A percentile compares a stretch with the other conserved stretches of the same genome.
Conservation (phyloP, 2,888 invertebrate genomes). For the Drosophila multiciliata region DNA sequence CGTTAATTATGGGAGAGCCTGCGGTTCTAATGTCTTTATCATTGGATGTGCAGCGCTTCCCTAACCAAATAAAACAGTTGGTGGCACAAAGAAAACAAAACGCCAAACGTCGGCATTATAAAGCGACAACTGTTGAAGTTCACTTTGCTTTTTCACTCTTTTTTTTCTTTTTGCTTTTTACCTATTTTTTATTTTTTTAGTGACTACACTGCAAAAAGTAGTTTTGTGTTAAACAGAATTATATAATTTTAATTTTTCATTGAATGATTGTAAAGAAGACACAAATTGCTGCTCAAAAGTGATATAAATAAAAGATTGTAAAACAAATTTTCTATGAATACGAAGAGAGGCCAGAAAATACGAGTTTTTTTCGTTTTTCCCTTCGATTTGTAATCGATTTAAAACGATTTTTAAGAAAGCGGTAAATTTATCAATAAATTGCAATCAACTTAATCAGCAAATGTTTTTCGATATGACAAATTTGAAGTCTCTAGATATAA, state of each 20-base stretch:
- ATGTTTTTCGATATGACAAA: background rate
- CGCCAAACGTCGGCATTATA: constrained; percentile 44
- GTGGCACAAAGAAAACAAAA: constrained; percentile 20
- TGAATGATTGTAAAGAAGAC: background rate
- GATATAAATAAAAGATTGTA: background rate
- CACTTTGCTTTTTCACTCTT: background rate
- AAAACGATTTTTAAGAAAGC: background rate
- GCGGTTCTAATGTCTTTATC: constrained; percentile 60
- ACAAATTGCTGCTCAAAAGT: background rate
- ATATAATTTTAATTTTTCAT: background rate
- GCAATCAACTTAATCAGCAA: background rate
- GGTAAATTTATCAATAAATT: background rate
- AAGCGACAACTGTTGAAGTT: constrained; percentile 32
- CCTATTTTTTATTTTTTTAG: background rate
- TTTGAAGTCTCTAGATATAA: background rate
- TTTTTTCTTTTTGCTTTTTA: background rate
- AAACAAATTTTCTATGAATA: accelerated
- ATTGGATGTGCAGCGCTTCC: constrained; percentile 36
- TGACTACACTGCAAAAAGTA: background rate
- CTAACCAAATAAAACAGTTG: constrained; percentile 42
- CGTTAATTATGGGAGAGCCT: constrained; percentile 64
- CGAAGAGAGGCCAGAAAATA: background rate
- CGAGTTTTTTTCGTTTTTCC: background rate
- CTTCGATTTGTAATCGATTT: background rate
- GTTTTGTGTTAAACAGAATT: background rate